These are phyloP conservation scores for Romanomermis culicivorax DNA, from an alignment of 2,888 invertebrate genomes.

Conservation along the genomic window DNA sequence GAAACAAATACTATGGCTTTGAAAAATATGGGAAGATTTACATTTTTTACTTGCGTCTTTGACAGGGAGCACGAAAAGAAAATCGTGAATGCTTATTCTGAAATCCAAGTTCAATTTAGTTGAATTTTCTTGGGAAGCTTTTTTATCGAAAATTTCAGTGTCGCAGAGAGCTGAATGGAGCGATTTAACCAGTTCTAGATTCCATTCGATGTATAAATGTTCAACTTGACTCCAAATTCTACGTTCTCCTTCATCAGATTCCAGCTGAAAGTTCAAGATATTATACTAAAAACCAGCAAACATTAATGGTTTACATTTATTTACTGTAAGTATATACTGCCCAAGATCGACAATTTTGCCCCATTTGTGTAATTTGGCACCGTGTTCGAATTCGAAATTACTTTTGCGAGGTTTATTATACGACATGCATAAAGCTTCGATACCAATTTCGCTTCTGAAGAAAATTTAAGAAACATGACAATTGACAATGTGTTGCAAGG, in stretches of 20 bases:
- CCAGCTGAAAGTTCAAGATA: background rate
- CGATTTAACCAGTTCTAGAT: background rate
- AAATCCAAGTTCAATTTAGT: background rate
- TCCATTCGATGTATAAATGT: background rate
- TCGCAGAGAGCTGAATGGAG: no score
- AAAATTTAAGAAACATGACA: no score
- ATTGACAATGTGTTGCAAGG: no score
- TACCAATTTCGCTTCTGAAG: background rate
- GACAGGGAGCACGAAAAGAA: background rate
- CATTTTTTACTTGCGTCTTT: background rate
- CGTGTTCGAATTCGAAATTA: background rate
- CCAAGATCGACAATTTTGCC: background rate
- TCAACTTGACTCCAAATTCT: background rate
- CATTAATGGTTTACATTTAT: background rate
- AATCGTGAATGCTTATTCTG: background rate
- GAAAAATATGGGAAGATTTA: no score
- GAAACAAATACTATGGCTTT: no score
- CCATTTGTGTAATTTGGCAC: background rate
- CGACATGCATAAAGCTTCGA: background rate
- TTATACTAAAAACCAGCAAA: background rate
- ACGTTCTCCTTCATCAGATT: background rate
- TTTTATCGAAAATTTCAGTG: no score
- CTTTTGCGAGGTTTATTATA: background rate
- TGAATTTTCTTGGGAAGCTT: background rate
- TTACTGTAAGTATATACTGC: background rate